Percentiles rank a stretch among this genome's conserved stretches.
Evolutionary conservation across 2,888 invertebrate genomes (phyloP).

Genomic region (Nowickia ferox): DNA sequence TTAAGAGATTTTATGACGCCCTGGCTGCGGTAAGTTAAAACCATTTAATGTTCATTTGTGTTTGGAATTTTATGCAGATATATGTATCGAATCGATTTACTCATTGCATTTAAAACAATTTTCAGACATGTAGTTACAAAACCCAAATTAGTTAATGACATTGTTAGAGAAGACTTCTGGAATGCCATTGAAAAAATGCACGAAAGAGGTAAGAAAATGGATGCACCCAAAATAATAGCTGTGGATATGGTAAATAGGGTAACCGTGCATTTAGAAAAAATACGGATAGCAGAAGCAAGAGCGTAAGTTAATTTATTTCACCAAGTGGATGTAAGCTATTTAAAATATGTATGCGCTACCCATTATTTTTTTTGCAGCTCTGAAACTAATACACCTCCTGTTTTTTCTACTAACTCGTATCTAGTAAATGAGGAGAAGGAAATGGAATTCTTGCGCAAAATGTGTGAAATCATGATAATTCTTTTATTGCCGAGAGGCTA

Average conservation of each 20-base stretch:
- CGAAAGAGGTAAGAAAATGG: conserved; percentile 89
- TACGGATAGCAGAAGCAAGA: conserved; percentile 89
- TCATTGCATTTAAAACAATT: conserved; percentile 32
- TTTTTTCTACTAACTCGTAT: conserved; percentile 90
- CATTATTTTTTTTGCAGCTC: conserved; percentile 81
- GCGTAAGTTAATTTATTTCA: conserved; percentile 85
- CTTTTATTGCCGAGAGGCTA: conserved; percentile 92
- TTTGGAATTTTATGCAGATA: neutral
- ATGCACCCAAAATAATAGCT: conserved; percentile 92
- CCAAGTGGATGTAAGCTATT: neutral
- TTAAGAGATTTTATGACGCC: conserved; percentile 90
- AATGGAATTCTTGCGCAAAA: conserved; percentile 90
- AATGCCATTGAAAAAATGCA: conserved; percentile 90
- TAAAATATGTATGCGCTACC: neutral
- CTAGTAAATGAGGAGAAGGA: conserved; percentile 89
- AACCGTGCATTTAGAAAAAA: conserved; percentile 93
- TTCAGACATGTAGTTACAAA: conserved; percentile 86
- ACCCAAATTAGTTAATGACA: conserved; percentile 86
- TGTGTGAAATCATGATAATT: conserved; percentile 92
- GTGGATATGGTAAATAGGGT: conserved; percentile 92
- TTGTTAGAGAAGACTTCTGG: conserved; percentile 92
- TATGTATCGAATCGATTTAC: neutral
- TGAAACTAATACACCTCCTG: conserved; percentile 86
- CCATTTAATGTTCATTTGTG: too few relatives aligned
- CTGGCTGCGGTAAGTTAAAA: conserved; percentile 86